Base-by-base conservation (phyloP, 2,797 vertebrate species). In the Pseudochirops cupreus region DNA sequence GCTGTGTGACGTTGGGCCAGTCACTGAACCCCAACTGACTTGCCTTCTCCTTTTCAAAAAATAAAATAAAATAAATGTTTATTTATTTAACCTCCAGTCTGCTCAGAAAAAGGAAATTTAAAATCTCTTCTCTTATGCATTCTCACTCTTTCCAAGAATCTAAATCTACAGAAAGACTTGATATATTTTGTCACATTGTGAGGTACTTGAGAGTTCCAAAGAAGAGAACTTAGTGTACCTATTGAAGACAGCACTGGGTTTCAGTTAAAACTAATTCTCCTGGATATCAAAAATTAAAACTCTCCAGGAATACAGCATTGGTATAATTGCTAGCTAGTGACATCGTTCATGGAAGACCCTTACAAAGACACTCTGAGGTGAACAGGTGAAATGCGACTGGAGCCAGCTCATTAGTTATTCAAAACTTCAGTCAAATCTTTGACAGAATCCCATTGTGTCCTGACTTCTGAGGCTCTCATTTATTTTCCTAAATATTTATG, bases 401-500 rank as follows among this genome's bases (percentile, higher is more conserved):
- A 74, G 14, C 18, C n/a, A 74, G 16, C 5, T 67, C 14, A 97
- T 90, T n/a, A 95, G 92, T 55, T 54, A 1, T 91, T 97, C 3
- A 53, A 9, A 92, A 91, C 18, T 97, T 21, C 97, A 97, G 93
- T 0, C 0, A 97, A 97, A 95, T 94, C 89, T 95, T 53, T 97
- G 58, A 96, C 94, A 97, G 56, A 90, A 26, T n/a, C 6, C 4
- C 87, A 74, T 92, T 91, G 92, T 90, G 92, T 53, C 97, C 95
- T 95, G 58, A 90, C 93, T 95, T 82, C 58, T 21, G 55, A 91
- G 96, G 92, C 21, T 74, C 93, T 50, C 52, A 58, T 97, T 98
- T 95, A 95, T 94, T 97, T 91, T 95, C 90, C 94, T 82, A 92
- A 95, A 97, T 58, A 97, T 92, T 96, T 94, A 94, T 94, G 94